A percentile compares a stretch with the other conserved stretches of the same genome.
These are phyloP conservation scores for Prunella strophiata DNA, from an alignment of 2,797 vertebrate genomes.

Conservation along the genomic window DNA sequence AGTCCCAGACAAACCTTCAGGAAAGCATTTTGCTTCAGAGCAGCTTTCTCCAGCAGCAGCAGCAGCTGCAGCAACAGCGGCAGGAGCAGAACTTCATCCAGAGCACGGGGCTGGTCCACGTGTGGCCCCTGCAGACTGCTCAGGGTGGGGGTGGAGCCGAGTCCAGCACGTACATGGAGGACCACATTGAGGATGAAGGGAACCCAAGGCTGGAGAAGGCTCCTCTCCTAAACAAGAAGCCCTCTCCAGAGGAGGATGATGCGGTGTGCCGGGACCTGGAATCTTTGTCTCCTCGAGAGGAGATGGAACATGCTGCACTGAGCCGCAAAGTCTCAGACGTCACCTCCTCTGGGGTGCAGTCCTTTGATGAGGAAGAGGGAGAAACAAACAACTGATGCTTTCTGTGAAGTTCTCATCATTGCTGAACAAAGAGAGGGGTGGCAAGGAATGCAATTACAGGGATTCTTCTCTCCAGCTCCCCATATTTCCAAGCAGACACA, in stretches of 20 bases:
- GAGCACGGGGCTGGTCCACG: conserved; percentile 87
- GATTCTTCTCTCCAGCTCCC: conserved; percentile 60
- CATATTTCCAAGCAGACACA: conserved; percentile 22
- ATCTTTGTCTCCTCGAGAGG: conserved; percentile 88
- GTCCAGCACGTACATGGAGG: conserved; percentile 83
- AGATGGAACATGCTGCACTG: conserved; percentile 82
- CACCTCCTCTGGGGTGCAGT: conserved; percentile 89
- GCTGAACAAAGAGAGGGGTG: conserved; percentile 52
- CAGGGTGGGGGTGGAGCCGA: conserved; percentile 72
- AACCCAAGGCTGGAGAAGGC: conserved; percentile 84
- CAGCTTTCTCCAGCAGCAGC: conserved; percentile 84
- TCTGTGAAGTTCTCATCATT: conserved; percentile 38
- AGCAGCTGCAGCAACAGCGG: conserved; percentile 84
- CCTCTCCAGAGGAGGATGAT: conserved; percentile 90
- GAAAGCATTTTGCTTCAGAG: conserved; percentile 83
- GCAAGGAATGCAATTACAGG: conserved; percentile 38
- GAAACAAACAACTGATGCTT: conserved; percentile 82
- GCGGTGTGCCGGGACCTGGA: conserved; percentile 91
- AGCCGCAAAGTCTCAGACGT: conserved; percentile 94
- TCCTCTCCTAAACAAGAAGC: conserved; percentile 89
- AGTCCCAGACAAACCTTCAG: conserved; percentile 86
- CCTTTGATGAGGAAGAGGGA: conserved; percentile 89
- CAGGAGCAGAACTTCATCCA: conserved; percentile 84
- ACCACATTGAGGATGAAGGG: conserved; percentile 85
- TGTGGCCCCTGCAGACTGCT: conserved; percentile 84